Evolutionary conservation across 2,888 invertebrate species (phyloP).

Genomic region (Oegoconia quadripuncta): DNA sequence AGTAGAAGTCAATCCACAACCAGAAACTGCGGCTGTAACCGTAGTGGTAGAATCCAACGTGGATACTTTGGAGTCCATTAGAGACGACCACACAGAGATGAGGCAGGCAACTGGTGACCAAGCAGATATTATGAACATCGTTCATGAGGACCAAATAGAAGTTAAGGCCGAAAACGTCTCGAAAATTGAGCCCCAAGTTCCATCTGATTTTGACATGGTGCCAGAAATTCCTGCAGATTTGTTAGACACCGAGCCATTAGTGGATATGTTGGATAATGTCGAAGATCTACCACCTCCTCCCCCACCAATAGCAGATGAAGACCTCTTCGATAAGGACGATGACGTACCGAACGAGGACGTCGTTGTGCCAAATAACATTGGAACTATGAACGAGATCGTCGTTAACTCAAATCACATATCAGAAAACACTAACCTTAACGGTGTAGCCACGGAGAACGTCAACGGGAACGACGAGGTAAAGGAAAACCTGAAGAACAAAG

Average conservation of each 20-base stretch:
- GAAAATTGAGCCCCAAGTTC: background rate
- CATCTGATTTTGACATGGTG: background rate
- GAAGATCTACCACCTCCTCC: conserved; percentile 46
- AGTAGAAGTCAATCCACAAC: background rate
- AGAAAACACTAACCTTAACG: conserved; percentile 22
- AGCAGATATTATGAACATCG: background rate
- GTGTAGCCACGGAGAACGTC: conserved; percentile 19
- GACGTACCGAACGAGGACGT: conserved; percentile 4
- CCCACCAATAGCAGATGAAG: conserved; percentile 34
- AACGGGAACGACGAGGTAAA: conserved; percentile 28
- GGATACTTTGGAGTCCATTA: conserved; percentile 5
- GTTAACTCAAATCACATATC: conserved; percentile 27
- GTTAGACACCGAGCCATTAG: conserved; percentile 4
- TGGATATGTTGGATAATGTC: conserved; percentile 23
- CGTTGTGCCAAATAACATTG: conserved; percentile 20
- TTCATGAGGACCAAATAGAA: background rate
- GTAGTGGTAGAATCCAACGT: conserved; percentile 7
- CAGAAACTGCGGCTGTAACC: too few species aligned
- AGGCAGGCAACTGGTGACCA: background rate
- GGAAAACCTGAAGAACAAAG: conserved; percentile 38
- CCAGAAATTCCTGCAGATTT: conserved; percentile 7
- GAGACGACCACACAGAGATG: background rate
- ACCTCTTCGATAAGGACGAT: conserved; percentile 19
- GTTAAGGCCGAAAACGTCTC: background rate
- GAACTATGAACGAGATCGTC: conserved; percentile 19